phyloP scores from a whole-genome alignment of 2,888 invertebrate genomes.

The Dorcus parallelipipedus region DNA sequence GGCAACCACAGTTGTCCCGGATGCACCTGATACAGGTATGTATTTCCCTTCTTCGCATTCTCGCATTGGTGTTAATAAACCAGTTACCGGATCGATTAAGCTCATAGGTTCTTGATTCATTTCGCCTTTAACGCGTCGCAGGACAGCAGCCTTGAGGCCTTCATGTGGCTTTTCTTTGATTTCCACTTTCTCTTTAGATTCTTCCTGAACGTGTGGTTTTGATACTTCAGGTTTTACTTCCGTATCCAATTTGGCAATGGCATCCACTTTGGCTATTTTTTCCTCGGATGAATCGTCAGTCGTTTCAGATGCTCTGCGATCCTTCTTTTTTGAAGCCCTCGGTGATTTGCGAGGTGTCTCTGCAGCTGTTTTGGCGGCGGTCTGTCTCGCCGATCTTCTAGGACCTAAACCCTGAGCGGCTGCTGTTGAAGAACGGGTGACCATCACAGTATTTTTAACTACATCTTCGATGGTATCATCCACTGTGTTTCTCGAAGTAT shows the following conservation, averaged over 20 bases:
- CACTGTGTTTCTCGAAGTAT: conserved; percentile 70
- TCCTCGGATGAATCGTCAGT: conserved; percentile 64
- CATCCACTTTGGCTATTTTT: conserved; percentile 43
- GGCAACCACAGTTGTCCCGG: not conserved
- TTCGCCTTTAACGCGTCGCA: conserved; percentile 46
- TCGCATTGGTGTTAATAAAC: conserved; percentile 65
- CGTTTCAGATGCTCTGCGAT: conserved; percentile 60
- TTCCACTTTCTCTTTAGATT: conserved; percentile 8
- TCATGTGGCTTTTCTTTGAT: conserved; percentile 39
- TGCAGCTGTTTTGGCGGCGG: conserved; percentile 36
- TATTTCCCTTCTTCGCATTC: conserved; percentile 69
- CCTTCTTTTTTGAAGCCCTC: conserved; percentile 60
- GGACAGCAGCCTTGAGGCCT: conserved; percentile 45
- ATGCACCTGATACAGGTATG: conserved; percentile 53
- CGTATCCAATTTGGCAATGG: conserved; percentile 20
- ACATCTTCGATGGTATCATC: conserved; percentile 91
- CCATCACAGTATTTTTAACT: conserved; percentile 61
- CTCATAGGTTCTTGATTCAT: conserved; percentile 58
- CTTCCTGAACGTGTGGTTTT: conserved; percentile 17
- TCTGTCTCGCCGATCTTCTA: conserved; percentile 58
- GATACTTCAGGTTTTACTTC: conserved; percentile 30
- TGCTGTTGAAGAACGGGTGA: conserved; percentile 45
- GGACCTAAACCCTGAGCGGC: conserved; percentile 48
- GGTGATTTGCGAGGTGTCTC: conserved; percentile 59
- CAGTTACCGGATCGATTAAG: conserved; percentile 72